Conservation (phyloP, 2,797 vertebrate genomes). For the Girardinus metallicus region DNA sequence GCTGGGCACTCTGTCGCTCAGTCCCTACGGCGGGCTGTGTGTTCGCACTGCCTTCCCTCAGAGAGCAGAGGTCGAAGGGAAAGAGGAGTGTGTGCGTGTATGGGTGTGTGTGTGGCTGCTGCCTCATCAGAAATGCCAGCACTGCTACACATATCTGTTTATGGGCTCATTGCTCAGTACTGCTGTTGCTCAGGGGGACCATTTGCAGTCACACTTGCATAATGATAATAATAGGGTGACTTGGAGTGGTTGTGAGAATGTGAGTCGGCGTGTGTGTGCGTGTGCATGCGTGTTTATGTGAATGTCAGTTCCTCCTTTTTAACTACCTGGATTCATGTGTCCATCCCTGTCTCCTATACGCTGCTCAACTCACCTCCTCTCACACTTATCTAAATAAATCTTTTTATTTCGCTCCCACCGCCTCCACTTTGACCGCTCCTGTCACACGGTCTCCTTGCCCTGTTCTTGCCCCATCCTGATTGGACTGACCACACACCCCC, state of each 20-base stretch:
- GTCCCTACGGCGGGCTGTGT: constrained; percentile 72
- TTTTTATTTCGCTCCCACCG: background rate
- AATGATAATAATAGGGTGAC: constrained; percentile 78
- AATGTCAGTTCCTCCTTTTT: constrained; percentile 21
- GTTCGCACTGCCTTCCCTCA: constrained; percentile 67
- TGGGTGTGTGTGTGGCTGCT: constrained; percentile 39
- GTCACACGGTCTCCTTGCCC: constrained; percentile 2
- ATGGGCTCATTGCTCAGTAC: constrained; percentile 73
- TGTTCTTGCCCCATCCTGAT: constrained; percentile 25
- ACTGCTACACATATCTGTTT: constrained; percentile 71
- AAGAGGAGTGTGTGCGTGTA: constrained; percentile 48
- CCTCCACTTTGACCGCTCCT: constrained; percentile 1
- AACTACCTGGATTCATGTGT: constrained; percentile 40
- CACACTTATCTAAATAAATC: constrained; percentile 10
- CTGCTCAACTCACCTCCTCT: constrained; percentile 18
- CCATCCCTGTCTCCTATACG: constrained; percentile 22
- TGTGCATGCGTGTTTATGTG: constrained; percentile 28
- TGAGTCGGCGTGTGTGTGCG: constrained; percentile 19
- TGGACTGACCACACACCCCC: constrained; percentile 30
- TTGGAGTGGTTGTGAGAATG: constrained; percentile 59
- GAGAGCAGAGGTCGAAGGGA: constrained; percentile 77
- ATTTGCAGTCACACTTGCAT: constrained; percentile 78
- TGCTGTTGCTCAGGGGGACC: constrained; percentile 72
- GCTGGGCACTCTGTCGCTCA: constrained; percentile 78
- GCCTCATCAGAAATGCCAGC: constrained; percentile 76